phyloP scores from a whole-genome alignment of 2,113 vertebrate genomes.

The Perccottus glenii region DNA sequence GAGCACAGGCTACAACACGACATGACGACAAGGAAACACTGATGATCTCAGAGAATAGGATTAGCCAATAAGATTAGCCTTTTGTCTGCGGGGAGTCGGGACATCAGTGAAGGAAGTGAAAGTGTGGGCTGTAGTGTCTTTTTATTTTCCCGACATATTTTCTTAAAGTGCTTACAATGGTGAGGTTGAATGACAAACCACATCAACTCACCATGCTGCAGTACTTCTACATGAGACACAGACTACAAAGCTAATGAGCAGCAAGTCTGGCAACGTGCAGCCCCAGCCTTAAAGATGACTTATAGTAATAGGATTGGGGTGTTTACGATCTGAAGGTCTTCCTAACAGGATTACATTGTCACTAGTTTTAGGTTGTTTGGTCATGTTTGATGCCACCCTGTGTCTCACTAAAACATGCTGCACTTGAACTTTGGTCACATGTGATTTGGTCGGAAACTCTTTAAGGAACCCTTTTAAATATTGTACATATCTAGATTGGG shows the following conservation, averaged over 20 bases:
- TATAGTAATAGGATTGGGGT: slow-evolving; percentile 79
- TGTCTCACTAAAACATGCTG: too few relatives aligned
- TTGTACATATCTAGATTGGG: too few relatives aligned
- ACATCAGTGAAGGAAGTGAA: background rate
- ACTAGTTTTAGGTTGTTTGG: slow-evolving; percentile 48
- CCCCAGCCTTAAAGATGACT: slow-evolving; percentile 71
- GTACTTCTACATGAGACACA: slow-evolving; percentile 7
- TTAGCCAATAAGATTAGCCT: slow-evolving; percentile 21
- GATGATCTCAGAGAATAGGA: slow-evolving; percentile 16
- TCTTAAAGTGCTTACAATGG: too few relatives aligned
- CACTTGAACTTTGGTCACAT: too few relatives aligned
- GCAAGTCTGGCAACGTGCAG: slow-evolving; percentile 48
- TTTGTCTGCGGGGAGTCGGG: too few relatives aligned
- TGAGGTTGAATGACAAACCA: background rate
- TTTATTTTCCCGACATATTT: background rate
- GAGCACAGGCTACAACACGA: background rate
- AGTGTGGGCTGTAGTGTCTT: background rate
- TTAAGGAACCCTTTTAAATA: too few relatives aligned
- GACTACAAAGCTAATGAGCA: slow-evolving; percentile 11
- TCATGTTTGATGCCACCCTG: background rate
- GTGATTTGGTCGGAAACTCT: too few relatives aligned
- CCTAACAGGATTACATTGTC: slow-evolving; percentile 63
- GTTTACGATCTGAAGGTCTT: slow-evolving; percentile 60
- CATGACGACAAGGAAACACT: slow-evolving; percentile 19
- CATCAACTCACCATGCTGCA: slow-evolving; percentile 1